These are phyloP conservation scores for Eucidaris tribuloides DNA, from an alignment of 35 echinoderm and acorn worm genomes.

Conservation along the genomic window DNA sequence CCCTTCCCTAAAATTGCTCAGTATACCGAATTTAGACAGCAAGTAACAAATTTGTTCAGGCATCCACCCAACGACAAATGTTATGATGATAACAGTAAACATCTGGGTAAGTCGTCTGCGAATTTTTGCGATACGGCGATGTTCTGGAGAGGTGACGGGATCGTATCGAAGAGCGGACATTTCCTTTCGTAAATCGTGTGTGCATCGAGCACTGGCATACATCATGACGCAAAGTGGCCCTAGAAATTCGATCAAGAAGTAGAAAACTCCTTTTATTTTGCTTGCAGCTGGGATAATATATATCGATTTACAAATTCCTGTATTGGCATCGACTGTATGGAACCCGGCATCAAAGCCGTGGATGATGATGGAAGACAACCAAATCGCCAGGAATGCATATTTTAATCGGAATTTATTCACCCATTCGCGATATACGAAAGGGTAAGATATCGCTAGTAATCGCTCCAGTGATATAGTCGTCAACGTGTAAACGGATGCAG, in stretches of 20 bases:
- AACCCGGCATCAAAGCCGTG: background rate
- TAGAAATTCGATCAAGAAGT: background rate
- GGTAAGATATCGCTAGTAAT: background rate
- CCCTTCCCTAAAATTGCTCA: too few species aligned
- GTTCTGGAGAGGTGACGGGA: too few species aligned
- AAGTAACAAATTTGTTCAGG: too few species aligned
- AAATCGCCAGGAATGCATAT: background rate
- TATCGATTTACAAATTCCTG: background rate
- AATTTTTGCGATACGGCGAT: too few species aligned
- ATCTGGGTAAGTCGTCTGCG: too few species aligned
- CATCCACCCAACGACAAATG: too few species aligned
- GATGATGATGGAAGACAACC: background rate
- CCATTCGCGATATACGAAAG: background rate
- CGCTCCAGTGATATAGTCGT: background rate
- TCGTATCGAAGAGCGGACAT: too few species aligned
- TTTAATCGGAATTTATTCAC: background rate
- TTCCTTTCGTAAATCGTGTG: too few species aligned
- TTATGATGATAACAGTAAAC: too few species aligned
- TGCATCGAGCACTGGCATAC: background rate
- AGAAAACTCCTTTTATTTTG: background rate
- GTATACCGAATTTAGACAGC: too few species aligned
- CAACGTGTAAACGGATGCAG: background rate
- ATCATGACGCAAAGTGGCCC: background rate
- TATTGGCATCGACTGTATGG: background rate
- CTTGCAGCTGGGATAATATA: background rate